phyloP scores from a whole-genome alignment of 2,888 invertebrate genomes.

The Lutraria lutraria region DNA sequence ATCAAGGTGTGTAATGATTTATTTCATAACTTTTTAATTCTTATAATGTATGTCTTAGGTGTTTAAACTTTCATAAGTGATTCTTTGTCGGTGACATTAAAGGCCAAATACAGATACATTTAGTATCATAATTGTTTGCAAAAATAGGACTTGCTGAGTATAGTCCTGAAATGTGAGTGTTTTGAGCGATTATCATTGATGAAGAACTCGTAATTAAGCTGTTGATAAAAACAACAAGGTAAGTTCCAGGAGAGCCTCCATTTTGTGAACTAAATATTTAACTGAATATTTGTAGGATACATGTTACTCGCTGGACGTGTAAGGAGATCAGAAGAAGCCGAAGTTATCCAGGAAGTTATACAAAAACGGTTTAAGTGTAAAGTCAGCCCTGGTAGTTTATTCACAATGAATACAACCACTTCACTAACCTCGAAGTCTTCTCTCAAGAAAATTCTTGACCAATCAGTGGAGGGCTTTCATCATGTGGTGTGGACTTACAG shows the following conservation, averaged over 20 bases:
- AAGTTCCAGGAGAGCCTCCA: too few species aligned
- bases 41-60: too few species aligned
- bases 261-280: too few species aligned
- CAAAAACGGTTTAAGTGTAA: conserved; percentile 91
- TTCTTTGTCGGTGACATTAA: too few species aligned
- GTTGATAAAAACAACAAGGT: too few species aligned
- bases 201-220: too few species aligned
- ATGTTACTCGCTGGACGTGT: conserved; percentile 97
- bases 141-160: too few species aligned
- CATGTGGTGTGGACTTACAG: conserved; percentile 98
- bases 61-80: too few species aligned
- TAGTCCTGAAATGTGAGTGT: too few species aligned
- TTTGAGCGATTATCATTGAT: too few species aligned
- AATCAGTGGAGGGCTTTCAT: conserved; percentile 88
- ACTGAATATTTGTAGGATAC: conserved; percentile 89
- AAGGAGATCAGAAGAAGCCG: conserved; percentile 93
- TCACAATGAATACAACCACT: conserved; percentile 89
- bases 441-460: conserved; percentile 72
- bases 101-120: too few species aligned
- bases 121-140: too few species aligned
- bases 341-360: conserved; percentile 92
- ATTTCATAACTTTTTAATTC: background rate
- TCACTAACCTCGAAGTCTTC: conserved; percentile 91
- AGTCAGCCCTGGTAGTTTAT: conserved; percentile 91
- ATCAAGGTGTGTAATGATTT: conserved; percentile 87